A percentile compares a stretch with the other conserved stretches of the same genome.
Conservation (phyloP, 37 sponge, comb jelly and placozoan species). For the Halisarca cf. caerulea region DNA sequence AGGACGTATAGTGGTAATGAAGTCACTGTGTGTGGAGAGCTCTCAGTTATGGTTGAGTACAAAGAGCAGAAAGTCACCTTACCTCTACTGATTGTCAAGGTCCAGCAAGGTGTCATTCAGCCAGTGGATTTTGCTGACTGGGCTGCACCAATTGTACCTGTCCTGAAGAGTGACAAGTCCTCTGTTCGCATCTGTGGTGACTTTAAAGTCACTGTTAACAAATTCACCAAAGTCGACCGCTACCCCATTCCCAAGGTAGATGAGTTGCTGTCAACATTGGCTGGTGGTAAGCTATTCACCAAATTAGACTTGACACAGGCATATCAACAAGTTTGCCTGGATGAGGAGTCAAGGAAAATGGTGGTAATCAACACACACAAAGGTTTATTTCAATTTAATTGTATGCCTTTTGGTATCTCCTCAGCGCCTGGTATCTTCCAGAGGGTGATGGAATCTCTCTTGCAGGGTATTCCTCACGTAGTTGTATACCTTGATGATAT, state of each 20-base stretch:
- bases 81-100: no score
- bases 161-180: neutral
- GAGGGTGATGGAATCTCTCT: neutral
- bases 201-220: neutral
- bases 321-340: neutral
- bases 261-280: neutral
- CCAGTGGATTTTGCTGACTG: neutral
- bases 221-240: neutral
- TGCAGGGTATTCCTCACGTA: neutral
- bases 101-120: neutral
- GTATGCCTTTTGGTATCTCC: neutral
- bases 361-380: neutral
- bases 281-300: neutral
- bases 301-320: neutral
- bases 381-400: neutral
- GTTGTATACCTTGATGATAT: neutral
- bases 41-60: no score
- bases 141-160: neutral
- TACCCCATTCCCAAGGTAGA: neutral
- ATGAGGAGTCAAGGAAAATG: neutral
- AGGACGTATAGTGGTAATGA: no score
- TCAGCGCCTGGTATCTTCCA: neutral
- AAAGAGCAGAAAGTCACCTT: no score
- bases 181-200: neutral
- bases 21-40: no score